phyloP scores from a whole-genome alignment of 2,113 vertebrate species.

The Sapajus apella region DNA sequence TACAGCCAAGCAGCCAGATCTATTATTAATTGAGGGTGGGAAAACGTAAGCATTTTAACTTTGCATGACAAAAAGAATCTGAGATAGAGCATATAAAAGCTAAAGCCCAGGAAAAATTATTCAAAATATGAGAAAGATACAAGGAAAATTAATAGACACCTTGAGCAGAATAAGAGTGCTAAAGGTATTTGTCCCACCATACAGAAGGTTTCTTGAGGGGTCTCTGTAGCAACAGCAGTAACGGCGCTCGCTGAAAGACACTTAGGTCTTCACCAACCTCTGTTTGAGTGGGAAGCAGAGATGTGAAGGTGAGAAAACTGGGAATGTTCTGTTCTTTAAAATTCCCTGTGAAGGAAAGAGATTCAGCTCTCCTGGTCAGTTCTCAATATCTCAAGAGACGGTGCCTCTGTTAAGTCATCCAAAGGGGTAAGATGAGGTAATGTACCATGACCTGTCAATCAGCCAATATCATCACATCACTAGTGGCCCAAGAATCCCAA shows the following conservation, averaged over 20 bases:
- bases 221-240: background rate
- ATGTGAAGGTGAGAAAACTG: background rate
- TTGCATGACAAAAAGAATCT: constrained; percentile 2
- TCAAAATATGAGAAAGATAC: constrained; percentile 30
- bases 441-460: background rate
- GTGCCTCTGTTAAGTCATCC: background rate
- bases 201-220: background rate
- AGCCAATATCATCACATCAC: background rate
- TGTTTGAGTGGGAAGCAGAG: background rate
- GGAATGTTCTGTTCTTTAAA: background rate
- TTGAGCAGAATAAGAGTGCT: constrained; percentile 3
- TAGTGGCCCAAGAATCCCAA: background rate
- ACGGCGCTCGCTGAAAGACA: background rate
- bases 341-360: background rate
- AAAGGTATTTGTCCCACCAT: background rate
- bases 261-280: background rate
- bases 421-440: background rate
- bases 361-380: background rate
- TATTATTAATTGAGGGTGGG: background rate
- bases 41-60: constrained; percentile 25
- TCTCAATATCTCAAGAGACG: background rate
- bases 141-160: constrained; percentile 42
- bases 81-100: background rate
- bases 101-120: constrained; percentile 30
- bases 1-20: constrained; percentile 17